Evolutionary conservation across 1,140 invertebrate genomes (phyloP).

Genomic region (Leptinotarsa lineolata): DNA sequence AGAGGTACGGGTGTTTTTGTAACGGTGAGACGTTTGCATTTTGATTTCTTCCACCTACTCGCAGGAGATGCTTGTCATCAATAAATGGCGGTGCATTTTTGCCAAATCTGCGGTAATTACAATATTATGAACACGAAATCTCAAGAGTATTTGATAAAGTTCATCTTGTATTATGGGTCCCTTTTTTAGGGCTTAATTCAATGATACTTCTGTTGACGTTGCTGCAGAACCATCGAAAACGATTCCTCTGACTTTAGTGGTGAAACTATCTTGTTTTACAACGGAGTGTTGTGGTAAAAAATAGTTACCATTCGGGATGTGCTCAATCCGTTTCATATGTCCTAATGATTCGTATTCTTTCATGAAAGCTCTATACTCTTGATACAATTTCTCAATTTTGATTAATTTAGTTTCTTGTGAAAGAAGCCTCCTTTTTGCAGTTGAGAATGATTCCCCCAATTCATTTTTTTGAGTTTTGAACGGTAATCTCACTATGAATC

Average conservation of each 20-base stretch:
- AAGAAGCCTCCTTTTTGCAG: conserved; percentile 28
- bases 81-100: conserved; percentile 56
- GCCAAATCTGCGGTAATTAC: conserved; percentile 50
- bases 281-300: conserved; percentile 50
- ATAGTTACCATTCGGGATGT: neutral
- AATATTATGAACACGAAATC: conserved; percentile 49
- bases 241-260: conserved; percentile 48
- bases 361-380: conserved; percentile 45
- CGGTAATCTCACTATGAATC: conserved; percentile 31
- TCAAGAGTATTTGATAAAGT: conserved; percentile 50
- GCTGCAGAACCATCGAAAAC: conserved; percentile 39
- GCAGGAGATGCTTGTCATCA: conserved; percentile 28
- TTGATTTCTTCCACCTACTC: too few species aligned
- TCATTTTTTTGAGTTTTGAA: conserved; percentile 11
- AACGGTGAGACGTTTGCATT: too few species aligned
- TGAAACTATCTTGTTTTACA: conserved; percentile 43
- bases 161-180: conserved; percentile 43
- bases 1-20: too few species aligned
- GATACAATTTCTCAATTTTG: conserved; percentile 34
- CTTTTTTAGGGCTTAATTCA: conserved; percentile 41
- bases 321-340: conserved; percentile 39
- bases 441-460: conserved; percentile 29
- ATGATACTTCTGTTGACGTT: conserved; percentile 38
- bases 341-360: conserved; percentile 42
- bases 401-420: conserved; percentile 44